Percentiles rank a stretch among this genome's conserved stretches.
Evolutionary conservation across 1,140 invertebrate genomes (phyloP).

Genomic region (Limonius californicus): DNA sequence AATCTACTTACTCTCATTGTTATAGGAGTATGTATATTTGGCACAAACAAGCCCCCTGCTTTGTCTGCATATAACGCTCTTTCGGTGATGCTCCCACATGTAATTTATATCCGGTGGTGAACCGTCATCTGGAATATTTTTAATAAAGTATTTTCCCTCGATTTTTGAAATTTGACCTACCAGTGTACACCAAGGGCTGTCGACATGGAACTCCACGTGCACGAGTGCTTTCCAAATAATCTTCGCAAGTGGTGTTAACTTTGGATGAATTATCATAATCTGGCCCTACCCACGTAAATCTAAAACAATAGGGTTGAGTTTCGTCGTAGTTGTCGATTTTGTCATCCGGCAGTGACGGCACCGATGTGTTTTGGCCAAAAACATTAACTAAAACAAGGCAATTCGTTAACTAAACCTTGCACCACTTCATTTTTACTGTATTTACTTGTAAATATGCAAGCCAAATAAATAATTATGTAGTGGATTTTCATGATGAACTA

Average conservation of each 20-base stretch:
- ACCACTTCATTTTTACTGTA: too few relatives aligned
- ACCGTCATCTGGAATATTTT: conserved; percentile 50
- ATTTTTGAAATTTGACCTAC: conserved; percentile 42
- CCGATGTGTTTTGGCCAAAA: too few relatives aligned
- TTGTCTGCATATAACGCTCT: conserved; percentile 47
- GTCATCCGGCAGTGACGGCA: not conserved
- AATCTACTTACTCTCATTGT: conserved; percentile 48
- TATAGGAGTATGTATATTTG: conserved; percentile 50
- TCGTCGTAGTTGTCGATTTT: conserved; percentile 18
- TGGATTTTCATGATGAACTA: too few relatives aligned
- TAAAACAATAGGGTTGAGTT: conserved; percentile 47
- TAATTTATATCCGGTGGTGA: conserved; percentile 50
- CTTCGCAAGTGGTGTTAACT: conserved; percentile 52
- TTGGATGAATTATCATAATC: conserved; percentile 48
- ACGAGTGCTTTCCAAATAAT: conserved; percentile 46
- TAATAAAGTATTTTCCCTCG: not conserved
- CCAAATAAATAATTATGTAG: too few relatives aligned
- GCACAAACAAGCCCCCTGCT: conserved; percentile 51
- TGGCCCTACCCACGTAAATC: conserved; percentile 55
- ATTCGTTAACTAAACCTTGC: too few relatives aligned
- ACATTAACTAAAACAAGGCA: too few relatives aligned
- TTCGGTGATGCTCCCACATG: conserved; percentile 47
- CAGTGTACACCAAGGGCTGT: conserved; percentile 50
- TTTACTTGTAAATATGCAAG: too few relatives aligned
- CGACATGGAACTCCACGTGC: conserved; percentile 49